phyloP scores from a whole-genome alignment of 2,888 invertebrate species.

The Rhingia rostrata region DNA sequence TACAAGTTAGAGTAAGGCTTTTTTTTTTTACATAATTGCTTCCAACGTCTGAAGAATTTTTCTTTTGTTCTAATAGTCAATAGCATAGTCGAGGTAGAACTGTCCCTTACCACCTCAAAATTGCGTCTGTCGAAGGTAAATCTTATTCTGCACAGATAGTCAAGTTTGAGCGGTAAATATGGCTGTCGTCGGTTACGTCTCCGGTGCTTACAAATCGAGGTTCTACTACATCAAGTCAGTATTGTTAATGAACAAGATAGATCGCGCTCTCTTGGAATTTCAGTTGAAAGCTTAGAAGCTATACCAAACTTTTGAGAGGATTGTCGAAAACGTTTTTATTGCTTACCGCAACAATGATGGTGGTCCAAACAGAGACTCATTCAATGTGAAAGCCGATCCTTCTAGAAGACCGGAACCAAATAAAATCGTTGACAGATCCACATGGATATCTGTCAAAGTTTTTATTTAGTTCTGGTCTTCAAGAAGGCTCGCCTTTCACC shows the following conservation, averaged over 20 bases:
- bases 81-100: no score
- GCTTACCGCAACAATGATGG: slow-evolving; percentile 98
- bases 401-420: no score
- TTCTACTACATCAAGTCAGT: slow-evolving; percentile 99
- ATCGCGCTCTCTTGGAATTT: slow-evolving; percentile 98
- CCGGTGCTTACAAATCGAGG: slow-evolving; percentile 99
- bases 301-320: slow-evolving; percentile 99
- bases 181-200: slow-evolving; percentile 99
- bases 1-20: no score
- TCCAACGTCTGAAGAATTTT: no score
- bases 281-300: slow-evolving; percentile 98
- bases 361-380: slow-evolving; percentile 99
- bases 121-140: no score
- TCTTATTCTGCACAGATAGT: no score
- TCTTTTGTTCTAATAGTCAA: no score
- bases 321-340: slow-evolving; percentile 99
- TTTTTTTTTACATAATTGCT: no score
- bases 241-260: slow-evolving; percentile 99
- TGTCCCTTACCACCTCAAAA: no score
- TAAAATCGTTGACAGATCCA: no score
- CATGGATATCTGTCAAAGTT: slow-evolving; percentile 99
- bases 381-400: no score
- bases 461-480: slow-evolving; percentile 99
- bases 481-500: slow-evolving; percentile 99
- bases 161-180: slow-evolving; percentile 82